Evolutionary conservation across 2,113 vertebrate species (phyloP).

Genomic region (Callaeas wilsoni): DNA sequence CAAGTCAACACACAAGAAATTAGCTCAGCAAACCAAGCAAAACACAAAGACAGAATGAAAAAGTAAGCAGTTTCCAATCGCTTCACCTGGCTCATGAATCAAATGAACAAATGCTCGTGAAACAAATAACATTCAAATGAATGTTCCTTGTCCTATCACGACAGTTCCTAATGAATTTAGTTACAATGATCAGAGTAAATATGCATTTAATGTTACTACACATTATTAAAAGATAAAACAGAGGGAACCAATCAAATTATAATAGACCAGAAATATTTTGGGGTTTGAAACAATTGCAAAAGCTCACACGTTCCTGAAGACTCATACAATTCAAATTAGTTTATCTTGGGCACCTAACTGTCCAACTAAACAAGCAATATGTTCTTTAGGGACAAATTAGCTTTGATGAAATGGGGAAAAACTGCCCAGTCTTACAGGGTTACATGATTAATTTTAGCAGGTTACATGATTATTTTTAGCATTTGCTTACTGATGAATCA

Average conservation of each 20-base stretch:
- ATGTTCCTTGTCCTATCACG: not conserved
- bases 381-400: slow-evolving; percentile 19
- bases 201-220: not conserved
- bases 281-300: slow-evolving; percentile 2
- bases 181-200: not conserved
- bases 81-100: not conserved
- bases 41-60: not conserved
- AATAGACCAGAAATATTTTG: not conserved
- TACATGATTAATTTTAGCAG: slow-evolving; percentile 2
- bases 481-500: not conserved
- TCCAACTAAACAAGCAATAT: slow-evolving; percentile 1
- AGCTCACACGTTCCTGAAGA: not conserved
- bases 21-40: not conserved
- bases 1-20: not conserved
- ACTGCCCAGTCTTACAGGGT: not conserved
- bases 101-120: not conserved
- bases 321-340: not conserved
- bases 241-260: not conserved
- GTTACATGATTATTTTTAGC: slow-evolving; percentile 6
- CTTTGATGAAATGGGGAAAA: slow-evolving; percentile 4
- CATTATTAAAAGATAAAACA: not conserved
- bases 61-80: not conserved
- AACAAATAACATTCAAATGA: not conserved
- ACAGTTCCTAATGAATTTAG: not conserved
- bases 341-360: not conserved